These are phyloP conservation scores for Wiebesia pumilae DNA, from an alignment of 1,140 invertebrate species.

Conservation along the genomic window DNA sequence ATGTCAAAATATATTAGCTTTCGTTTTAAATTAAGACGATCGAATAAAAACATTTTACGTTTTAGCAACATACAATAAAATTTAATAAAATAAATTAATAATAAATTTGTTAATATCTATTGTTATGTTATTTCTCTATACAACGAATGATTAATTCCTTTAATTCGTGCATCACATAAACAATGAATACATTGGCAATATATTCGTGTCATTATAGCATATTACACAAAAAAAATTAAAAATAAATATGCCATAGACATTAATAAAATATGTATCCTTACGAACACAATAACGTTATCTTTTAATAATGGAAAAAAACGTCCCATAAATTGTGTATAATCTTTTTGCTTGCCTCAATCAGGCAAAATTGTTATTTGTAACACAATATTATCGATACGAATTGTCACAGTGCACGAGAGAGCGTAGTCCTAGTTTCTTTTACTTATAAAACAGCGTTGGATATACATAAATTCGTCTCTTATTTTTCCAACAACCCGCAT, in stretches of 20 bases:
- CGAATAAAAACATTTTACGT: not conserved
- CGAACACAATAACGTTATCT: constrained; percentile 5
- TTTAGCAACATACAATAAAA: not conserved
- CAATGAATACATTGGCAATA: not conserved
- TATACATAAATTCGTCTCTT: constrained; percentile 14
- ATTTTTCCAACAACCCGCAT: not conserved
- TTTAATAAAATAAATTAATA: not conserved
- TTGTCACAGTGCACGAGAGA: not conserved
- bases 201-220: not conserved
- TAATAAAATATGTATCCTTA: not conserved
- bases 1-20: not conserved
- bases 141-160: not conserved
- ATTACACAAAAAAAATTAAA: not conserved
- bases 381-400: constrained; percentile 28
- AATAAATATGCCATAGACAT: not conserved
- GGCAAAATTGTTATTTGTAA: not conserved
- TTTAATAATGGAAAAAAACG: not conserved
- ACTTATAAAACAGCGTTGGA: not conserved
- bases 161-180: not conserved
- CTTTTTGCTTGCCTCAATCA: not conserved
- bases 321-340: not conserved
- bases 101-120: not conserved
- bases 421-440: not conserved
- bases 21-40: not conserved
- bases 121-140: not conserved